A percentile compares a stretch with the other conserved stretches of the same genome.
Evolutionary conservation across 2,797 vertebrate species (phyloP).

Genomic region (Enteromius viviparus): DNA sequence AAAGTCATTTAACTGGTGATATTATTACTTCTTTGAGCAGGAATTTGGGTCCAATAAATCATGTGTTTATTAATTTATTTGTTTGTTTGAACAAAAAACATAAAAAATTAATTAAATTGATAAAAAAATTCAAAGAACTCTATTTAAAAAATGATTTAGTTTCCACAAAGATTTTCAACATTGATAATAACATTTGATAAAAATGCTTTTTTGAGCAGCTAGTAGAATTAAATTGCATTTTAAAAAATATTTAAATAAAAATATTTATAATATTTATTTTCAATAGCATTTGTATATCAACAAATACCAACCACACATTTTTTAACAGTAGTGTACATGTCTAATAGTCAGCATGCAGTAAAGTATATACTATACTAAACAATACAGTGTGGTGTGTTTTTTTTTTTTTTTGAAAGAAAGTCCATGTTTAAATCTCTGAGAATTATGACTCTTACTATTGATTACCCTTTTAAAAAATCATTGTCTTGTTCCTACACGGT

Average conservation of each 20-base stretch:
- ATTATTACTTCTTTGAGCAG: too few species aligned
- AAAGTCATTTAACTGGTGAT: too few species aligned
- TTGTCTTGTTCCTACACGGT: background rate
- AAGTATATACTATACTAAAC: background rate
- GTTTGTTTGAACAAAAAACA: too few species aligned
- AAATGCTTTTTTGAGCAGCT: background rate
- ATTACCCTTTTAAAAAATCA: slow-evolving; percentile 3
- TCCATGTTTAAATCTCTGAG: background rate
- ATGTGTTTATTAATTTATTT: too few species aligned
- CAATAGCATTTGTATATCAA: background rate
- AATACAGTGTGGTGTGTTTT: background rate
- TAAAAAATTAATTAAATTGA: too few species aligned
- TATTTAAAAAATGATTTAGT: background rate
- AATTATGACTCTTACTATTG: slow-evolving; percentile 18
- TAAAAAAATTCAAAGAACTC: background rate
- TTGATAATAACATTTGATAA: background rate
- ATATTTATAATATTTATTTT: background rate
- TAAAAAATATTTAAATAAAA: background rate
- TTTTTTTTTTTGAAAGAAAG: background rate
- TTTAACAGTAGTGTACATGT: background rate
- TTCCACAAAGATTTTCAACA: background rate
- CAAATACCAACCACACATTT: too few species aligned
- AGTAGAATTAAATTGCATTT: background rate
- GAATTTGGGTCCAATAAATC: too few species aligned
- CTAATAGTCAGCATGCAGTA: background rate